phyloP scores from a whole-genome alignment of 2,797 vertebrate species.

The Siniperca undulata region DNA sequence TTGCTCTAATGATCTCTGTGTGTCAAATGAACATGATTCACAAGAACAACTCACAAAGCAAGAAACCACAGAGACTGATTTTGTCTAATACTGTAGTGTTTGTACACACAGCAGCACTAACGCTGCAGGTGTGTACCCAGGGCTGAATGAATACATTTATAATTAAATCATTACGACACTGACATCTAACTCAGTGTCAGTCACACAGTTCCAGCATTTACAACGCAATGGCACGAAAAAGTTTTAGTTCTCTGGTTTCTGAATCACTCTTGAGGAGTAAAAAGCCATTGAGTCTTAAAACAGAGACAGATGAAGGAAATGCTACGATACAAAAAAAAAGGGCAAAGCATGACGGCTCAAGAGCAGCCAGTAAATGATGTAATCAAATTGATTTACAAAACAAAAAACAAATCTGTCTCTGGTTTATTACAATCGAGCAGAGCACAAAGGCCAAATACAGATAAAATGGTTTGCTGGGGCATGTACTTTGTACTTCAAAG shows the following conservation, averaged over 20 bases:
- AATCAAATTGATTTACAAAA: constrained; percentile 8
- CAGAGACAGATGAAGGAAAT: neutral
- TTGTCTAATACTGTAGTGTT: neutral
- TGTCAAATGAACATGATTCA: neutral
- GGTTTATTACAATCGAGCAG: constrained; percentile 1
- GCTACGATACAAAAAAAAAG: neutral
- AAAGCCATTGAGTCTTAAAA: neutral
- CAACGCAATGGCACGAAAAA: neutral
- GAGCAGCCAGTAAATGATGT: neutral
- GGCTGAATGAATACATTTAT: neutral
- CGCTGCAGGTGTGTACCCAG: neutral
- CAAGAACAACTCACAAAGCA: too few relatives aligned
- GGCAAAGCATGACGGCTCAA: neutral
- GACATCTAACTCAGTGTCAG: neutral
- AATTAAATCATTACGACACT: neutral
- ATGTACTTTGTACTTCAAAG: neutral
- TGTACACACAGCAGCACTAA: neutral
- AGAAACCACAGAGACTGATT: neutral
- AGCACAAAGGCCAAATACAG: constrained; percentile 10
- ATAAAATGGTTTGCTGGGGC: neutral
- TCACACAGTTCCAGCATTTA: neutral
- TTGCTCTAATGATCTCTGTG: too few relatives aligned
- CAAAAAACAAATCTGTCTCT: neutral
- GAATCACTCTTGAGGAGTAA: neutral
- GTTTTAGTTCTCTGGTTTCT: neutral